These are phyloP conservation scores for Melanocharis versteri DNA, from an alignment of 2,113 vertebrate species.

Conservation along the genomic window DNA sequence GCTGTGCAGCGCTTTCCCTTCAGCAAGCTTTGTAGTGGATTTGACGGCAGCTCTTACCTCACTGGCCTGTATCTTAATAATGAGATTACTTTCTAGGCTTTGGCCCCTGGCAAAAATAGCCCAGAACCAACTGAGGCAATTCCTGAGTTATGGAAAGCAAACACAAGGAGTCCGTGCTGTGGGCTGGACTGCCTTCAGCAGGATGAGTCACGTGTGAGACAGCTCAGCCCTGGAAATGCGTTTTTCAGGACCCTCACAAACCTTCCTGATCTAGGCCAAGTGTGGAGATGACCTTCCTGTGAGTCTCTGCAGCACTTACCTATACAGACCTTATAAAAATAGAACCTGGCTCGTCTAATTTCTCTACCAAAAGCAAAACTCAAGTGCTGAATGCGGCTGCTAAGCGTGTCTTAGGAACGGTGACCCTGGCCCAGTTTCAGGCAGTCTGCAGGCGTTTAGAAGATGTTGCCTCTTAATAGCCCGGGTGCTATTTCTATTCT, in stretches of 20 bases:
- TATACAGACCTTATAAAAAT: not conserved
- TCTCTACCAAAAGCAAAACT: not conserved
- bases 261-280: not conserved
- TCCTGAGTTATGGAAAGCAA: not conserved
- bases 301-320: not conserved
- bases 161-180: not conserved
- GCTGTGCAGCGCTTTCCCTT: not conserved
- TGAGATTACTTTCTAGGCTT: conserved; percentile 2
- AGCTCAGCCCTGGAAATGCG: not conserved
- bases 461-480: not conserved
- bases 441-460: not conserved
- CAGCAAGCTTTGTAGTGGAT: not conserved
- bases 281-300: not conserved
- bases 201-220: not conserved
- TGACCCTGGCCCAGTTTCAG: not conserved
- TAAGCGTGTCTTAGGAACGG: not conserved
- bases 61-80: not conserved
- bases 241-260: not conserved
- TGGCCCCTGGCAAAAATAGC: not conserved
- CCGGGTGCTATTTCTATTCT: not conserved
- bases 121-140: not conserved
- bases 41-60: not conserved
- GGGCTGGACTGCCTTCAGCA: not conserved
- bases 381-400: not conserved
- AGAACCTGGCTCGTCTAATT: not conserved